Percentiles rank a stretch among this genome's conserved stretches.
Evolutionary conservation across 1,140 invertebrate genomes (phyloP).

Genomic region (Scaptomyza graminum): DNA sequence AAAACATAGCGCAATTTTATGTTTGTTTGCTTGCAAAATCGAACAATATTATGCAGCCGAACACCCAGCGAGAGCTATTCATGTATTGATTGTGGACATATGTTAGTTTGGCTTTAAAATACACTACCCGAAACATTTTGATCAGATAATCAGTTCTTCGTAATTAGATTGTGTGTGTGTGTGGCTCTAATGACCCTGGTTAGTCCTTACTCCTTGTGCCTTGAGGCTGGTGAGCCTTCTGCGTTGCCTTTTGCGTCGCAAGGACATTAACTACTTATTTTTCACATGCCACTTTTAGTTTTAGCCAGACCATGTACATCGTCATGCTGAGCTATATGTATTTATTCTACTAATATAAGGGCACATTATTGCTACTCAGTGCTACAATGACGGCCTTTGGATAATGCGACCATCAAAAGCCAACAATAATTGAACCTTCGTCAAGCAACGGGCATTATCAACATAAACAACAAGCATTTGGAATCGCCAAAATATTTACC

Average conservation of each 20-base stretch:
- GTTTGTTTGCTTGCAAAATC: constrained; percentile 59
- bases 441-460: constrained; percentile 23
- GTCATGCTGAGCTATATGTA: constrained; percentile 47
- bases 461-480: constrained; percentile 48
- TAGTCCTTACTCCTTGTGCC: constrained; percentile 23
- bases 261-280: constrained; percentile 36
- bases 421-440: constrained; percentile 69
- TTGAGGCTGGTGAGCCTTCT: constrained; percentile 22
- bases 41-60: constrained; percentile 71
- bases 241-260: constrained; percentile 29
- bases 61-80: constrained; percentile 43
- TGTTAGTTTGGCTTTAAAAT: constrained; percentile 33
- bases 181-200: constrained; percentile 40
- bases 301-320: constrained; percentile 50
- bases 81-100: constrained; percentile 47
- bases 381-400: constrained; percentile 49
- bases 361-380: constrained; percentile 19
- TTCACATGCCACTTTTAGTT: constrained; percentile 53
- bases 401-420: constrained; percentile 66
- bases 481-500: constrained; percentile 43
- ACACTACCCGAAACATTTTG: constrained; percentile 17
- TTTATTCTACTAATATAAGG: constrained; percentile 31
- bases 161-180: constrained; percentile 4
- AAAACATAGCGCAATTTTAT: constrained; percentile 66
- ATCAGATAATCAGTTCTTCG: constrained; percentile 11